Evolutionary conservation across 2,888 invertebrate species (phyloP).

Genomic region (Cephus pygmeus): DNA sequence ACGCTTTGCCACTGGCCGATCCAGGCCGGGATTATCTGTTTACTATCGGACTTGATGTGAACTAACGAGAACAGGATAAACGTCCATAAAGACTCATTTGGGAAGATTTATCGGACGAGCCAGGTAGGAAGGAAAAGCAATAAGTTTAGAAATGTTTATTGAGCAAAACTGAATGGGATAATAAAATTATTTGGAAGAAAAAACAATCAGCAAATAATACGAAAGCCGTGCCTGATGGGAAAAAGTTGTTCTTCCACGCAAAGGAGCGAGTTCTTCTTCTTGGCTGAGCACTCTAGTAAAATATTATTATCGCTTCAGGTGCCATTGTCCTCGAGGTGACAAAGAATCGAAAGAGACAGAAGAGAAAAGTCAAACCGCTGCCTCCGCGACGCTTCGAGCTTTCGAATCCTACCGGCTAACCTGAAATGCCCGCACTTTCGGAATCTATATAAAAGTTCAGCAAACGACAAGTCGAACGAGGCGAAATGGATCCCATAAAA

Average conservation of each 20-base stretch:
- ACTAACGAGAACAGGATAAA: no score
- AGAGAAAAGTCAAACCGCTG: not conserved
- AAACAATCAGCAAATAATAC: not conserved
- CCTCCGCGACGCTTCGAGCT: not conserved
- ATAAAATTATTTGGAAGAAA: not conserved
- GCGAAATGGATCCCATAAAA: constrained; percentile 46
- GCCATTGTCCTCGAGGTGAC: constrained; percentile 2
- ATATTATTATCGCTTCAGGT: constrained; percentile 14
- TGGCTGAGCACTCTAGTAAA: not conserved
- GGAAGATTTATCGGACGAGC: not conserved
- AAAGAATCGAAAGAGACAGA: not conserved
- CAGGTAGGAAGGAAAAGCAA: not conserved
- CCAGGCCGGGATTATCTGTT: no score
- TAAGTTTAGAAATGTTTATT: no score
- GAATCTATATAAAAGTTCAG: constrained; percentile 50
- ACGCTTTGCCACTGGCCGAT: no score
- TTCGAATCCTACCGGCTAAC: constrained; percentile 11
- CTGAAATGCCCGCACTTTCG: constrained; percentile 37
- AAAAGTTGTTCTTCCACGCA: not conserved
- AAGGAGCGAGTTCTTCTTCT: not conserved
- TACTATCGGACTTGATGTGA: no score
- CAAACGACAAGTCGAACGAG: constrained; percentile 25
- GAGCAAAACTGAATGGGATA: not conserved
- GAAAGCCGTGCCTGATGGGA: not conserved
- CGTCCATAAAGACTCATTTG: not conserved